Evolutionary conservation across 92 coral and sea anemone species (phyloP).

Genomic region (Muricea muricata): DNA sequence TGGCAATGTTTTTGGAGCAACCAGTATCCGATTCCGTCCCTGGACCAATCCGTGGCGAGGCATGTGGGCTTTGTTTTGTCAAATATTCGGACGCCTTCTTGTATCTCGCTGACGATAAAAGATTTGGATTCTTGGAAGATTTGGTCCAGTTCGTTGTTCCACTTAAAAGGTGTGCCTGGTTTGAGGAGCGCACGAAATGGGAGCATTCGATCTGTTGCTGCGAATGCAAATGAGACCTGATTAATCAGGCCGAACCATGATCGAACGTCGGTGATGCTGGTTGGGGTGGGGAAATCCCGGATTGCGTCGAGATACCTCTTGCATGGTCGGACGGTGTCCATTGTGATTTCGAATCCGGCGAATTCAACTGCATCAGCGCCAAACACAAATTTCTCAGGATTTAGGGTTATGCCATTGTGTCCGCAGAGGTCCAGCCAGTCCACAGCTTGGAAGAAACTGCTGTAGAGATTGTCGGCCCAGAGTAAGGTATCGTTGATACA

Average conservation of each 20-base stretch:
- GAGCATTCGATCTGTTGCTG: conserved; percentile 50
- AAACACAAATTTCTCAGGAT: too few species aligned
- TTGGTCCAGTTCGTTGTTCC: conserved; percentile 29
- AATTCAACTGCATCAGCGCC: too few species aligned
- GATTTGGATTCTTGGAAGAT: conserved; percentile 39
- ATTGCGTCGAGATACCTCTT: too few species aligned
- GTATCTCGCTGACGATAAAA: conserved; percentile 19
- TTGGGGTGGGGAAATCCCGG: conserved; percentile 71
- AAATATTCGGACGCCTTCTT: conserved; percentile 30
- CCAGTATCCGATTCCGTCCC: conserved; percentile 14
- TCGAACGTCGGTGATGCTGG: conserved; percentile 61
- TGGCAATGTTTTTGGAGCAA: conserved; percentile 28
- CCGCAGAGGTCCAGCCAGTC: too few species aligned
- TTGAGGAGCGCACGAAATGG: conserved; percentile 24
- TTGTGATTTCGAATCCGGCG: too few species aligned
- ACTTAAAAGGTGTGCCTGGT: conserved; percentile 24
- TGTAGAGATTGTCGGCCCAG: too few species aligned
- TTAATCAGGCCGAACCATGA: conserved; percentile 70
- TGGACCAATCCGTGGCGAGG: too few species aligned
- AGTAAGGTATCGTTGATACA: too few species aligned
- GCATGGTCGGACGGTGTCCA: too few species aligned
- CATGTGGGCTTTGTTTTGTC: conserved; percentile 44
- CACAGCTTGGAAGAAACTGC: too few species aligned
- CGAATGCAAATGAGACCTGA: conserved; percentile 70
- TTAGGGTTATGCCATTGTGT: too few species aligned